These are phyloP conservation scores for Drosophila anomelani DNA, from an alignment of 2,888 invertebrate genomes.

Conservation along the genomic window DNA sequence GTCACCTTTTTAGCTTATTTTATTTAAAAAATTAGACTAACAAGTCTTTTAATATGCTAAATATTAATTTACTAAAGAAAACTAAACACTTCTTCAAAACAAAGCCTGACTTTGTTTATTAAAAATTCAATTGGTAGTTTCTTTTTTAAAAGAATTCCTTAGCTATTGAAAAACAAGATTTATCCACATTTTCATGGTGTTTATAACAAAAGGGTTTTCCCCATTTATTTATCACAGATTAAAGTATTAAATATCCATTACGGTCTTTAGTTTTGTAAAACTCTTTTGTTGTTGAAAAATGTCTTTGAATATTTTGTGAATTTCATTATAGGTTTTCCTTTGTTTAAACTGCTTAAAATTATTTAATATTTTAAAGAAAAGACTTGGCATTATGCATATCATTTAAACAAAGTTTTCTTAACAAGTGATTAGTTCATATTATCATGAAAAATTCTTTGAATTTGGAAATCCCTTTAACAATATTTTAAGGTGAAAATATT, in stretches of 20 bases:
- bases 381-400: background rate
- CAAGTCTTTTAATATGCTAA: background rate
- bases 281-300: too few relatives aligned
- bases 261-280: background rate
- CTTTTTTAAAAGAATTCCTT: background rate
- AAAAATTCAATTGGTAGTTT: background rate
- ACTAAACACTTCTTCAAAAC: background rate
- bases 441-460: background rate
- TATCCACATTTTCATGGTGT: slow-evolving; percentile 1
- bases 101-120: background rate
- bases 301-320: background rate
- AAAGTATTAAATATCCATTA: slow-evolving; percentile 9
- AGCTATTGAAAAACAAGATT: slow-evolving; percentile 2
- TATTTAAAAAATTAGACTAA: background rate
- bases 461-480: background rate
- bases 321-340: background rate
- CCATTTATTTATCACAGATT: slow-evolving; percentile 12
- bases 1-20: background rate
- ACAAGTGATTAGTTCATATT: background rate
- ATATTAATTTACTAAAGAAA: background rate
- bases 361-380: background rate
- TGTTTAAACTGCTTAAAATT: background rate
- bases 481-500: background rate
- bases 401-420: background rate
- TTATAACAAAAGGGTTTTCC: slow-evolving; percentile 8